Evolutionary conservation across 1,140 invertebrate genomes (phyloP).

Genomic region (Drosophila albomicans): DNA sequence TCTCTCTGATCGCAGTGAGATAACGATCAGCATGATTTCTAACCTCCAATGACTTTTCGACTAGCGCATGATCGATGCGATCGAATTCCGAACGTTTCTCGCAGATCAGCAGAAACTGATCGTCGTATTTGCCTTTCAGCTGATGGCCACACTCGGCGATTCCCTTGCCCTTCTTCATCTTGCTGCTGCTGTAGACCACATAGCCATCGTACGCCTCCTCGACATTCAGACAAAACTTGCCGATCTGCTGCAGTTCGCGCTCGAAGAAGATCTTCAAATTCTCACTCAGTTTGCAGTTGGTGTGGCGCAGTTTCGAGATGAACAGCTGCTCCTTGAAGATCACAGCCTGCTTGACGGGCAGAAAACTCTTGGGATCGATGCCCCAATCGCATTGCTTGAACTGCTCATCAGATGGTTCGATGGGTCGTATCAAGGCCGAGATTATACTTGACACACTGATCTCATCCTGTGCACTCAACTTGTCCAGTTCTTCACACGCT

Average conservation of each 20-base stretch:
- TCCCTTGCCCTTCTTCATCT: conserved; percentile 71
- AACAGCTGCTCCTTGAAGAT: conserved; percentile 71
- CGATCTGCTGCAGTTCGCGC: conserved; percentile 71
- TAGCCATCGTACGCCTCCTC: conserved; percentile 76
- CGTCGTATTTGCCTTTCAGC: conserved; percentile 76
- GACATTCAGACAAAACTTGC: conserved; percentile 67
- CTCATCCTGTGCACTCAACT: conserved; percentile 72
- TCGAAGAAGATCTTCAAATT: conserved; percentile 72
- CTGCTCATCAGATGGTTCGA: conserved; percentile 62
- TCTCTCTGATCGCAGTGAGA: conserved; percentile 68
- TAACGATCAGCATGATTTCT: conserved; percentile 65
- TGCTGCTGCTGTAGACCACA: conserved; percentile 73
- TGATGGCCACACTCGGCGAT: conserved; percentile 67
- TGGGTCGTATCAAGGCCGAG: conserved; percentile 56
- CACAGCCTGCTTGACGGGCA: conserved; percentile 63
- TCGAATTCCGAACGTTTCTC: conserved; percentile 76
- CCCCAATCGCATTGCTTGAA: conserved; percentile 59
- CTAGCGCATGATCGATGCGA: conserved; percentile 64
- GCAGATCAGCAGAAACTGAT: conserved; percentile 73
- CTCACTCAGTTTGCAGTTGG: conserved; percentile 72
- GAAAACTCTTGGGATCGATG: conserved; percentile 66
- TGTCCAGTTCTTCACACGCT: conserved; percentile 55
- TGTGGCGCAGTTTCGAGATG: conserved; percentile 64
- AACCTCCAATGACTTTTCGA: conserved; percentile 69
- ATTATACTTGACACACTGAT: conserved; percentile 80